Evolutionary conservation across 37 sponge, comb jelly and placozoan species (phyloP).

Genomic region (Halisarca cf. caerulea): DNA sequence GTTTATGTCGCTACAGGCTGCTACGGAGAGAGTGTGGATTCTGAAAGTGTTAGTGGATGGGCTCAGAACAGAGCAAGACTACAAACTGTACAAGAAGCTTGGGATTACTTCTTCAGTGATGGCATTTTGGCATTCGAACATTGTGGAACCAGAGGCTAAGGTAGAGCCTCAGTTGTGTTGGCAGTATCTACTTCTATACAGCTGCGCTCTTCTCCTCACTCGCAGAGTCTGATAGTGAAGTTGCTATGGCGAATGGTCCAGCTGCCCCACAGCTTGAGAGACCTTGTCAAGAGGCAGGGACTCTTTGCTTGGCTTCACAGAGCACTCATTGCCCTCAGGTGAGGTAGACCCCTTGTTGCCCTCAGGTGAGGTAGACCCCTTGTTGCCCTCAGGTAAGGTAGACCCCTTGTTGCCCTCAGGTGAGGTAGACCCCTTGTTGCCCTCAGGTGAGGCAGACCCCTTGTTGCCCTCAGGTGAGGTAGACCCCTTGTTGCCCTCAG

Average conservation of each 20-base stretch:
- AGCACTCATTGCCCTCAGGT: neutral
- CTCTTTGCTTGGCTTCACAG: conserved; percentile 21
- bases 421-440: no score
- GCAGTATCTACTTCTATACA: neutral
- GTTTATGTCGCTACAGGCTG: neutral
- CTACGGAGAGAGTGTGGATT: conserved; percentile 66
- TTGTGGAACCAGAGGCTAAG: neutral
- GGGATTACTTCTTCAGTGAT: conserved; percentile 46
- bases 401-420: no score
- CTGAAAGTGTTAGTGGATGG: conserved; percentile 61
- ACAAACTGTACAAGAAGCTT: conserved; percentile 44
- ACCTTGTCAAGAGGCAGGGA: conserved; percentile 8
- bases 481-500: no score
- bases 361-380: no score
- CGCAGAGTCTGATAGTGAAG: conserved; percentile 8
- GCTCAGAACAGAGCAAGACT: conserved; percentile 56
- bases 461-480: no score
- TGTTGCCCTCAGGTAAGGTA: no score
- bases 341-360: no score
- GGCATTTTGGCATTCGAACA: conserved; percentile 22
- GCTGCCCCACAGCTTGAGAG: neutral
- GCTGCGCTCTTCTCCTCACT: neutral
- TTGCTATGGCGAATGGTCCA: neutral
- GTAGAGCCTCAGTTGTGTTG: neutral
- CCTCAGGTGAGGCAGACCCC: no score